Base-by-base conservation (phyloP, 2,888 invertebrate genomes). In the Heliconius cydno region DNA sequence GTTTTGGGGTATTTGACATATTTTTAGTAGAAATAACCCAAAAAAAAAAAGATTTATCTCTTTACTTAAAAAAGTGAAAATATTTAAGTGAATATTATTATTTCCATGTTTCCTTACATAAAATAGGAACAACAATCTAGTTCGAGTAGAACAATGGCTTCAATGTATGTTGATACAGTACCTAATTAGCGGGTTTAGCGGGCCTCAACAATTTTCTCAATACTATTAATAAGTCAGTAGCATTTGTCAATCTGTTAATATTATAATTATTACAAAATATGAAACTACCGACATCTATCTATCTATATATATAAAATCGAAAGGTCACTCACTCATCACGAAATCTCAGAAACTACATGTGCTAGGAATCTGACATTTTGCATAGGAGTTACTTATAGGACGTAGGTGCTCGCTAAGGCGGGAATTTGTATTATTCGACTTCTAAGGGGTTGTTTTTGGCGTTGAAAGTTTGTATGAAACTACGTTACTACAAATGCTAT, bases 131-230 rank as follows among this genome's bases (percentile, higher is more conserved):
- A 75, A 75, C 63, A 70, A 70, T 70, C 74, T 22, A 63, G 38
- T 41, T 60, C 65, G 74, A 65, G 28, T 10, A 65, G 41, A 77
- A 77, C 77, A 77, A 77, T 77, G 34, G 25, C 71, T 25, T 46
- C 77, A 38, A 41, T 77, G 52, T 28, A 63, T 63, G 71, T 60
- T 41, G 71, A 71, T 70, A 73, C 57, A 73, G 60, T 38, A 67
- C 60, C 67, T 74, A 80, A 80, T 80, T 82, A 82, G 57, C 76
- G 52, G 65, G 66, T 68, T 65, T 73, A 70, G n/a, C n/a, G n/a
- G 46, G 15, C 15, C 4, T 46, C 46, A 15, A 46, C 46, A 15
- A 19, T 60, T 60, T n/a, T 19, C n/a, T n/a, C 19, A 34, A 34
- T 34, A 34, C 7, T 7, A 7, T 7, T n/a, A 22, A n/a, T 60